phyloP scores from a whole-genome alignment of 2,888 invertebrate species.

The Apoda limacodes region DNA sequence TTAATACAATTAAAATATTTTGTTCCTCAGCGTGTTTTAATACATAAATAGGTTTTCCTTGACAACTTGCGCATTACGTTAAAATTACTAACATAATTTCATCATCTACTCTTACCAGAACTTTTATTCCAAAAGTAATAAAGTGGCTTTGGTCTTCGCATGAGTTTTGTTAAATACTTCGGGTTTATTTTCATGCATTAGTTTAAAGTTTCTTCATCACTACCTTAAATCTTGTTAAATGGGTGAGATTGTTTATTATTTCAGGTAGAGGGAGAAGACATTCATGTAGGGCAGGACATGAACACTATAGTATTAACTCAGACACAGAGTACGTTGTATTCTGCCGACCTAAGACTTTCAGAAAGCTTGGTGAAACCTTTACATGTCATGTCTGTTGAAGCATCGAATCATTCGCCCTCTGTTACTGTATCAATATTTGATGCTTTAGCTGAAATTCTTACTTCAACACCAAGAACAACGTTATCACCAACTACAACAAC shows the following conservation, averaged over 20 bases:
- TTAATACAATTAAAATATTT: too few species aligned
- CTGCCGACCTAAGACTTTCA: constrained; percentile 60
- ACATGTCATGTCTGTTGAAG: constrained; percentile 66
- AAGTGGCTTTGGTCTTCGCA: constrained; percentile 68
- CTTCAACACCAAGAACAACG: constrained; percentile 57
- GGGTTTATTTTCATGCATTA: too few species aligned
- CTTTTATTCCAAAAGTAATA: constrained; percentile 55
- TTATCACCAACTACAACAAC: constrained; percentile 42
- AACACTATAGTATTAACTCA: constrained; percentile 64
- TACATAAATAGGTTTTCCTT: constrained; percentile 25
- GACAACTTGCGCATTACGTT: constrained; percentile 25
- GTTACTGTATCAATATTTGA: constrained; percentile 71
- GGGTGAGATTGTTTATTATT: constrained; percentile 69
- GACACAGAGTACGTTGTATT: constrained; percentile 57
- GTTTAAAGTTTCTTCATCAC: constrained; percentile 27
- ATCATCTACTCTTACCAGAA: too few species aligned
- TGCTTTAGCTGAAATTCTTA: constrained; percentile 70
- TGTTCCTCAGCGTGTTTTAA: constrained; percentile 53
- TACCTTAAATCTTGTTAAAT: constrained; percentile 34
- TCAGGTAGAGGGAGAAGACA: constrained; percentile 69
- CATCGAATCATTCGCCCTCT: constrained; percentile 66
- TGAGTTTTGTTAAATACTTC: constrained; percentile 30
- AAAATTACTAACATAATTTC: too few species aligned
- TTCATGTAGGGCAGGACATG: constrained; percentile 63
- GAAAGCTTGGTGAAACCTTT: constrained; percentile 58